Base-by-base conservation (phyloP, 1,140 invertebrate species). In the Drosophila albomicans region DNA sequence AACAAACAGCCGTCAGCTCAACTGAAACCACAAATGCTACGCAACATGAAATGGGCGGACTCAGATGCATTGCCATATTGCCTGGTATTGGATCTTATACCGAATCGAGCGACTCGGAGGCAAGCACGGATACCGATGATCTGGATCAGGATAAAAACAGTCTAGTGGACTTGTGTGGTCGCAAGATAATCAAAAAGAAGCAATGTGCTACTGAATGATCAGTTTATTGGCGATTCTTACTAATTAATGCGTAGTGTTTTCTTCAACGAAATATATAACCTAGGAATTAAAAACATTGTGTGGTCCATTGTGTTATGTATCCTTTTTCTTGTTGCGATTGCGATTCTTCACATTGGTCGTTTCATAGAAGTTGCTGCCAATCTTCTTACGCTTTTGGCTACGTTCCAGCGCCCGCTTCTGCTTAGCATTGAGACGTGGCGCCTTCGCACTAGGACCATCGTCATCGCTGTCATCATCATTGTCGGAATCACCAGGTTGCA, bases 301-400 rank as follows among this genome's bases (percentile, higher is more conserved):
- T 4, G 3, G 20, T 25, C 20, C 35, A 8, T 5, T 28, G 32
- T 15, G 11, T 46, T 90, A 86, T n/a, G 76, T 45, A 10, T 91
- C 85, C 75, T 78, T 84, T 51, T 91, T 92, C 43, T 91, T 92
- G 76, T 92, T 91, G 15, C 91, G 79, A 65, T 92, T 92, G 15
- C 91, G 82, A 64, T 98, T 99, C 92, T 99, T 99, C 28, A 99
- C 98, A 94, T 99, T 98, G 2, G 96, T 94, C 28, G 96, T 95
- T 94, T 98, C 96, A 93, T 99, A 99, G 91, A 99, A 99, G 93
- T 98, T 97, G 88, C 96, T 97, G 69, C 98, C 98, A 75, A 97
- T 96, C 88, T 98, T 98, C 92, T 97, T 98, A 2, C 96, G 94
- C 90, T 96, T 97, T 72, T 94, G 94, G 15, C 95, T 94, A 62